These are phyloP conservation scores for Frankliniella fusca DNA, from an alignment of 2,888 invertebrate genomes.

Conservation along the genomic window DNA sequence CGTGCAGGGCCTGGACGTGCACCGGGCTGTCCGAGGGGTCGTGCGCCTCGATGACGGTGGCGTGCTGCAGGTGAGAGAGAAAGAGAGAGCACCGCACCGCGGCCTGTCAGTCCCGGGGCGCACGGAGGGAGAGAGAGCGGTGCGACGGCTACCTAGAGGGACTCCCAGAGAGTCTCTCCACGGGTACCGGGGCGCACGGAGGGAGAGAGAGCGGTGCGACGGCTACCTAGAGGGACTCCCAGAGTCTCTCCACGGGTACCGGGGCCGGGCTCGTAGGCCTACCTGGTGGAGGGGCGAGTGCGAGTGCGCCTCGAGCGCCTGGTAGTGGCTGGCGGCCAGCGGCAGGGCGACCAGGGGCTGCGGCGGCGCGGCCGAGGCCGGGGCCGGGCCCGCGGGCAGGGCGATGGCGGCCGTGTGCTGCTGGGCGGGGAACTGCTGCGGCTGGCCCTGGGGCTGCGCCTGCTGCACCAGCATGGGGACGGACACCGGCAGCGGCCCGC, in stretches of 20 bases:
- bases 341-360: too few species aligned
- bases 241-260: too few species aligned
- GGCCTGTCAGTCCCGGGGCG: not conserved
- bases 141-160: not conserved
- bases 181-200: not conserved
- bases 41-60: not conserved
- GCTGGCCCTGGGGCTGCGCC: not conserved
- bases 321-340: too few species aligned
- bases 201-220: too few species aligned
- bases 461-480: not conserved
- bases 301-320: too few species aligned
- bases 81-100: not conserved
- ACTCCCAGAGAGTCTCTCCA: not conserved
- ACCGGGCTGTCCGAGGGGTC: not conserved
- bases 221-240: too few species aligned
- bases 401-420: not conserved
- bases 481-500: constrained; percentile 1
- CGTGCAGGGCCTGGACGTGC: not conserved
- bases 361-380: too few species aligned
- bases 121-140: too few species aligned
- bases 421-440: not conserved
- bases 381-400: not conserved
- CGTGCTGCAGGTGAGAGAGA: too few species aligned
- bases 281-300: not conserved
- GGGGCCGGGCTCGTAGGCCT: not conserved